Conservation (phyloP, 2,888 invertebrate genomes). For the Branchipolynoe longqiensis region DNA sequence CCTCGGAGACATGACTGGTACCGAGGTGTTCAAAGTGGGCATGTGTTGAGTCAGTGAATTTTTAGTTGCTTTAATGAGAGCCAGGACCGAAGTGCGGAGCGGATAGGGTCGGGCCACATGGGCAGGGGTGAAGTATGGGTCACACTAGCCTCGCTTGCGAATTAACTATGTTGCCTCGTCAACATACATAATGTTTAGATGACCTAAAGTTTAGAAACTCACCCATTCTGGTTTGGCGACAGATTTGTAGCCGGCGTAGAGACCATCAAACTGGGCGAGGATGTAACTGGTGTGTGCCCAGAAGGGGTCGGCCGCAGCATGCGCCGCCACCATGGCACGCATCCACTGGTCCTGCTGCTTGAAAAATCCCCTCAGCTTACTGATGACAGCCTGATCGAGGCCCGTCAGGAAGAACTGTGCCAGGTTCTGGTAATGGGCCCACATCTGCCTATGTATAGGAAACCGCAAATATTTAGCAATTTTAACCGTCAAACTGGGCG, state of each 20-base stretch:
- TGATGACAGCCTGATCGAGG: constrained; percentile 55
- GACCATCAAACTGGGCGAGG: constrained; percentile 77
- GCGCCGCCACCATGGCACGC: constrained; percentile 69
- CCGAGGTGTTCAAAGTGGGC: too few relatives aligned
- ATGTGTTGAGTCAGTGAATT: too few relatives aligned
- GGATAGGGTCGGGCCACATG: too few relatives aligned
- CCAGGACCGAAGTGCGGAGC: too few relatives aligned
- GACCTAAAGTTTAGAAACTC: constrained; percentile 3
- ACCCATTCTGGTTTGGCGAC: constrained; percentile 59
- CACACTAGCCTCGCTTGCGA: too few relatives aligned
- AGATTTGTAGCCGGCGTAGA: constrained; percentile 74
- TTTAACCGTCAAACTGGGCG: constrained; percentile 79
- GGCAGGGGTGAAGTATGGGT: too few relatives aligned
- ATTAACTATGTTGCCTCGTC: not conserved
- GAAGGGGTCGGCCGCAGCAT: constrained; percentile 69
- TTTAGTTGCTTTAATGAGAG: too few relatives aligned
- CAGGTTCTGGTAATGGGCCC: constrained; percentile 75
- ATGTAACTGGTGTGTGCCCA: constrained; percentile 77
- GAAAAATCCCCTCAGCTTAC: constrained; percentile 71
- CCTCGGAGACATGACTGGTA: too few relatives aligned
- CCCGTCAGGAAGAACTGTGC: constrained; percentile 67
- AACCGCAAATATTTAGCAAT: too few relatives aligned
- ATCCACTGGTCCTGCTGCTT: constrained; percentile 74
- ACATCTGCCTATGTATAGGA: constrained; percentile 72
- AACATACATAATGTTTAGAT: not conserved